Conservation (phyloP, 2,113 vertebrate species). For the Laticauda colubrina region DNA sequence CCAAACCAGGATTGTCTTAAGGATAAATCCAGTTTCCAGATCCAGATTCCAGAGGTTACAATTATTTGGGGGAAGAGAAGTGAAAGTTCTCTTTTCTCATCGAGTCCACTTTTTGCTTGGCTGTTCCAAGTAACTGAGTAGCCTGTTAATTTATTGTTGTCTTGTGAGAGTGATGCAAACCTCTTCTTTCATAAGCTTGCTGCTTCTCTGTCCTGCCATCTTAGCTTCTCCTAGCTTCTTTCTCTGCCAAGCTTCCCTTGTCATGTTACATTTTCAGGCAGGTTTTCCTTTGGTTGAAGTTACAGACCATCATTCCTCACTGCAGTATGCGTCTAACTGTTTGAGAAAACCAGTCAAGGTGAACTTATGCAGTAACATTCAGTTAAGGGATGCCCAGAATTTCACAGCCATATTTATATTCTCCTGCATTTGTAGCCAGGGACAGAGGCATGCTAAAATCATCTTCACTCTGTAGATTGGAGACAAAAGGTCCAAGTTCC, state of each 20-base stretch:
- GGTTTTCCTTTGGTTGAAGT: background rate
- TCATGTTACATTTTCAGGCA: background rate
- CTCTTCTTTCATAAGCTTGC: constrained; percentile 6
- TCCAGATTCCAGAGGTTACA: background rate
- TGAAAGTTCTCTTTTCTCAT: background rate
- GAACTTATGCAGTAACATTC: background rate
- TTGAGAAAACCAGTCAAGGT: background rate
- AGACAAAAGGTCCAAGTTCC: background rate
- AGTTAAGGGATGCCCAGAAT: background rate
- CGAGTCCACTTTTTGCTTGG: background rate
- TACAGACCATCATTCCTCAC: background rate
- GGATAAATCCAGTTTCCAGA: background rate
- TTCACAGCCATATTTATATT: background rate
- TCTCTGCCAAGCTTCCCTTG: background rate
- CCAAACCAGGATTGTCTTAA: background rate
- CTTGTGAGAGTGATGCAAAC: background rate
- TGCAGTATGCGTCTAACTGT: background rate
- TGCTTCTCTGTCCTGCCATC: background rate
- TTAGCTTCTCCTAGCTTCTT: constrained; percentile 1
- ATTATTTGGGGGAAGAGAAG: background rate
- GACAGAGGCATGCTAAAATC: background rate
- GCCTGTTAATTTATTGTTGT: background rate
- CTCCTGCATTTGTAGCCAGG: background rate
- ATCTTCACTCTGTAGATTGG: background rate
- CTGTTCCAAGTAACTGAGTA: background rate